These are phyloP conservation scores for Hafferia zeledoni DNA, from an alignment of 2,797 vertebrate genomes.

Conservation along the genomic window DNA sequence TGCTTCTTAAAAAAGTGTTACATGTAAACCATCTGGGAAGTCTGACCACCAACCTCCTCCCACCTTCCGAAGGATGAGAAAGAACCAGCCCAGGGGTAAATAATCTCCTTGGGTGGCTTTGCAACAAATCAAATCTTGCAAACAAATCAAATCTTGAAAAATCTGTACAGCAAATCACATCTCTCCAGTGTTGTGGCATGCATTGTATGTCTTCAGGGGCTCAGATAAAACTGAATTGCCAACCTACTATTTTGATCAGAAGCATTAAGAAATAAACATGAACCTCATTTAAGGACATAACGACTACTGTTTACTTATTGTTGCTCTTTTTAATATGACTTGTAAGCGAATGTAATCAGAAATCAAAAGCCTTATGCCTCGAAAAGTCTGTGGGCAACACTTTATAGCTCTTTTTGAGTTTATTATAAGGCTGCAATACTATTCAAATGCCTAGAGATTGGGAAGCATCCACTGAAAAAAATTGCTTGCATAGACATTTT, in stretches of 20 bases:
- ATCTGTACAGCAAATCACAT: neutral
- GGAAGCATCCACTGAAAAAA: neutral
- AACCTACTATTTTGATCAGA: neutral
- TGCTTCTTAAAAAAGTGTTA: constrained; percentile 1
- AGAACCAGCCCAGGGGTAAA: neutral
- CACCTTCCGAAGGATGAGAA: neutral
- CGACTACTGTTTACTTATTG: neutral
- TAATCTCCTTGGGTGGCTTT: constrained; percentile 18
- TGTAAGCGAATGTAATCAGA: neutral
- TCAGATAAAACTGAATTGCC: neutral
- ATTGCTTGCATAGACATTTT: neutral
- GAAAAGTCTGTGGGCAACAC: neutral
- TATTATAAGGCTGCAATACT: neutral
- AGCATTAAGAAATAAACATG: neutral
- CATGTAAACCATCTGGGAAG: neutral
- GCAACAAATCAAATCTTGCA: neutral
- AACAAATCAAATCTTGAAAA: neutral
- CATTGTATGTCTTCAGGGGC: neutral
- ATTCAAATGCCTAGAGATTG: neutral
- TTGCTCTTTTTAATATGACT: neutral
- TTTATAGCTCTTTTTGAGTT: neutral
- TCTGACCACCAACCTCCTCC: constrained; percentile 9
- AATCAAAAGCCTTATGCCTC: neutral
- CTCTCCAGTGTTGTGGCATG: neutral
- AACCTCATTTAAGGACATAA: neutral